These are phyloP conservation scores for Formicarius rufipectus DNA, from an alignment of 2,113 vertebrate genomes.

Conservation along the genomic window DNA sequence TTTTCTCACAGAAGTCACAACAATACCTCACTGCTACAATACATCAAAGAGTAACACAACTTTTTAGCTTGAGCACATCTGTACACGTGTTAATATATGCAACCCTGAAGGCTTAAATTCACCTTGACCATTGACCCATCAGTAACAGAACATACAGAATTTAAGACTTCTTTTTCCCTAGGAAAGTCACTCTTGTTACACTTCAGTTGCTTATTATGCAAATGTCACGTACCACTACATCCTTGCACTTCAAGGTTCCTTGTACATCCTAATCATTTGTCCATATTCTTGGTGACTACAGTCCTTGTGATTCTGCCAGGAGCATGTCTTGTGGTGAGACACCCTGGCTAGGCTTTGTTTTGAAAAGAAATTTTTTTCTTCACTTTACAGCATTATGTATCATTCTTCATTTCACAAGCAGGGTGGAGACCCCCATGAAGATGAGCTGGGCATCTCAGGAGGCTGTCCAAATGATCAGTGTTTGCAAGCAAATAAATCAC, in stretches of 20 bases:
- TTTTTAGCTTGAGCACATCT: neutral
- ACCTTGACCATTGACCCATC: neutral
- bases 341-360: neutral
- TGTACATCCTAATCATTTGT: neutral
- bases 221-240: neutral
- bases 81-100: neutral
- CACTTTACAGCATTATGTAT: neutral
- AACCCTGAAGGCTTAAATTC: neutral
- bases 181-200: neutral
- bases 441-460: neutral
- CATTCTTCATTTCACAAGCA: slow-evolving; percentile 5
- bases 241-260: neutral
- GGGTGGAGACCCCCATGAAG: neutral
- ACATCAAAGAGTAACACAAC: neutral
- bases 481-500: slow-evolving; percentile 8
- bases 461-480: neutral
- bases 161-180: neutral
- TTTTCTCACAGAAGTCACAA: neutral
- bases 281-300: neutral
- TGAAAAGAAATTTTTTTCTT: slow-evolving; percentile 13
- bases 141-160: neutral
- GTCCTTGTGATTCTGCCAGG: neutral
- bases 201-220: neutral
- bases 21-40: neutral
- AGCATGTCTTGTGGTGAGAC: neutral